Conservation (phyloP, 2,113 vertebrate species). For the Lanius ludovicianus region DNA sequence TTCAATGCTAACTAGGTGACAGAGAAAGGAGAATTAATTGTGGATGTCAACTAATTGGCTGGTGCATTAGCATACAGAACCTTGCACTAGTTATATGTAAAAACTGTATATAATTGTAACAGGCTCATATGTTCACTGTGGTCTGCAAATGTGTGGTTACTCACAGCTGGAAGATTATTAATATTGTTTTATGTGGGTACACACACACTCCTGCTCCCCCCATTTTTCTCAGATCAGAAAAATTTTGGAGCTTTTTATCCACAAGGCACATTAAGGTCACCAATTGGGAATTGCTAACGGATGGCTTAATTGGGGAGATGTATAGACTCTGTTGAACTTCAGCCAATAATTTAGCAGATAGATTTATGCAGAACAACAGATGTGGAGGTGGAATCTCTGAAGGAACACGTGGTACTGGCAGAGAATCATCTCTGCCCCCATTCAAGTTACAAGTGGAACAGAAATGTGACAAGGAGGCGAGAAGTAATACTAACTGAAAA, state of each 20-base stretch:
- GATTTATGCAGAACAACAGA: slow-evolving; percentile 63
- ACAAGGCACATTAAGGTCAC: slow-evolving; percentile 16
- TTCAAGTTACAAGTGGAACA: slow-evolving; percentile 42
- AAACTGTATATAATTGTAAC: background rate
- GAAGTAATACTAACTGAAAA: slow-evolving; percentile 25
- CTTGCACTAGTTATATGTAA: background rate
- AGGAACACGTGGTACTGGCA: slow-evolving; percentile 21
- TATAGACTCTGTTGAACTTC: slow-evolving; percentile 56
- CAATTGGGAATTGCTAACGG: slow-evolving; percentile 50
- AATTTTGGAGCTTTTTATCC: slow-evolving; percentile 36
- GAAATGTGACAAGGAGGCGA: slow-evolving; percentile 18
- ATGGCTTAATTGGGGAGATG: slow-evolving; percentile 68
- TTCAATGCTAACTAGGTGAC: slow-evolving; percentile 67
- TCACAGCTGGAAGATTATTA: background rate
- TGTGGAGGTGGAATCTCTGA: slow-evolving; percentile 48
- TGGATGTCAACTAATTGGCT: slow-evolving; percentile 28
- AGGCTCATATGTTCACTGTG: background rate
- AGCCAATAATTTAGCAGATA: slow-evolving; percentile 58
- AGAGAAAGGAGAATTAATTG: slow-evolving; percentile 68
- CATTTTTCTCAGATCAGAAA: slow-evolving; percentile 7
- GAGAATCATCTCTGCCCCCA: slow-evolving; percentile 11
- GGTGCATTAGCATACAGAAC: slow-evolving; percentile 51
- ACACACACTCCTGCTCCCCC: background rate
- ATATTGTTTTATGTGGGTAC: background rate
- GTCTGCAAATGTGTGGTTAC: background rate